Conservation (phyloP, 2,888 invertebrate genomes). For the Biston betularia region DNA sequence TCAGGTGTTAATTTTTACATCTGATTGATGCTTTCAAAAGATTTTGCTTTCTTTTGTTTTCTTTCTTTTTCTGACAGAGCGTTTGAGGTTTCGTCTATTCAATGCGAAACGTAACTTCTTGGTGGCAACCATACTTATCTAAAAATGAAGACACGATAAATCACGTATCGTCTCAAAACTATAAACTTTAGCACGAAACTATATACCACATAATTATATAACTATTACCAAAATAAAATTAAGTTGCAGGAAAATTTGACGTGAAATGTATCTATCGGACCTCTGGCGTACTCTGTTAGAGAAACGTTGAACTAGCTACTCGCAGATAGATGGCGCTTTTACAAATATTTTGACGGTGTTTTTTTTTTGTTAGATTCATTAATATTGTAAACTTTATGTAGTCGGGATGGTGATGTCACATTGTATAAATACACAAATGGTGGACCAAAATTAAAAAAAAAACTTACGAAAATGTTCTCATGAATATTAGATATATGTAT, state of each 20-base stretch:
- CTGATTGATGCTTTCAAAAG: constrained; percentile 61
- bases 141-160: no score
- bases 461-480: no score
- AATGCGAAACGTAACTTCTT: background rate
- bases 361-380: background rate
- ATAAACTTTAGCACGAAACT: no score
- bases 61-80: constrained; percentile 54
- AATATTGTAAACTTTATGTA: no score
- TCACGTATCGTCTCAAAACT: no score
- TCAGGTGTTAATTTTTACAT: constrained; percentile 26
- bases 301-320: constrained; percentile 64
- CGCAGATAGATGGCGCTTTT: constrained; percentile 65
- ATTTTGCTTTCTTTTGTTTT: constrained; percentile 70
- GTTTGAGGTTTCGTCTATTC: constrained; percentile 19
- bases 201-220: no score
- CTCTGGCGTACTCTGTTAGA: constrained; percentile 61
- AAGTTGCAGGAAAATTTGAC: background rate
- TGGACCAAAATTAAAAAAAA: no score
- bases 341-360: background rate
- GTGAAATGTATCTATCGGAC: background rate
- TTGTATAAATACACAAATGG: no score
- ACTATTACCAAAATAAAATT: no score
- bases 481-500: no score
- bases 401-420: no score
- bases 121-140: no score